Evolutionary conservation across 30 jellyfish, hydroid and myxozoan genomes (phyloP).

Genomic region (Pseudorhiza aurosa): DNA sequence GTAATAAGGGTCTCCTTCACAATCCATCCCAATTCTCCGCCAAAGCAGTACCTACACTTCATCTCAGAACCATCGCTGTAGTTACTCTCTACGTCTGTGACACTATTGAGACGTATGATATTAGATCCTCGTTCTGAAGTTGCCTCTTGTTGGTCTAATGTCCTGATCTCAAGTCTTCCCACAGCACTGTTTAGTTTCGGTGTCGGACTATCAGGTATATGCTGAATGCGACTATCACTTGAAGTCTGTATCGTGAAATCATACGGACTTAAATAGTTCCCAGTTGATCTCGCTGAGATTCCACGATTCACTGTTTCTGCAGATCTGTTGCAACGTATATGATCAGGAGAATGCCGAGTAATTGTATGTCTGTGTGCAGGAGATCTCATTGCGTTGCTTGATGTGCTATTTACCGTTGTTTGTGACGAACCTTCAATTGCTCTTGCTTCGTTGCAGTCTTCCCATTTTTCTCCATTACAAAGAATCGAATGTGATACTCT

Average conservation of each 20-base stretch:
- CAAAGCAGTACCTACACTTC: constrained; percentile 82
- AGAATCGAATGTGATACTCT: constrained; percentile 43
- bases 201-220: not conserved
- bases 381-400: constrained; percentile 13
- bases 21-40: constrained; percentile 67
- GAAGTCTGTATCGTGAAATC: constrained; percentile 34
- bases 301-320: constrained; percentile 19
- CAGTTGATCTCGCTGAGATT: constrained; percentile 12
- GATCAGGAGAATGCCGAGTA: constrained; percentile 24
- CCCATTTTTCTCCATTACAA: constrained; percentile 35
- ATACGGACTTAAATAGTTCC: constrained; percentile 7
- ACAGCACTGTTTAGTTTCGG: not conserved
- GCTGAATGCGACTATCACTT: constrained; percentile 44
- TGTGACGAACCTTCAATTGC: constrained; percentile 14
- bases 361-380: constrained; percentile 17
- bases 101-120: constrained; percentile 20
- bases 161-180: not conserved
- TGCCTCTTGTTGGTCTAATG: constrained; percentile 10
- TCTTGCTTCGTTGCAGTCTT: constrained; percentile 19
- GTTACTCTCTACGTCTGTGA: constrained; percentile 39
- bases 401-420: not conserved
- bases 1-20: constrained; percentile 63
- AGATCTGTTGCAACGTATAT: constrained; percentile 24
- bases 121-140: constrained; percentile 36
- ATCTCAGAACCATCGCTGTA: constrained; percentile 39